Evolutionary conservation across 2,888 invertebrate genomes (phyloP), one percentile per base, ranked within the genome.

Genomic region (Cerceris ruficornis): DNA sequence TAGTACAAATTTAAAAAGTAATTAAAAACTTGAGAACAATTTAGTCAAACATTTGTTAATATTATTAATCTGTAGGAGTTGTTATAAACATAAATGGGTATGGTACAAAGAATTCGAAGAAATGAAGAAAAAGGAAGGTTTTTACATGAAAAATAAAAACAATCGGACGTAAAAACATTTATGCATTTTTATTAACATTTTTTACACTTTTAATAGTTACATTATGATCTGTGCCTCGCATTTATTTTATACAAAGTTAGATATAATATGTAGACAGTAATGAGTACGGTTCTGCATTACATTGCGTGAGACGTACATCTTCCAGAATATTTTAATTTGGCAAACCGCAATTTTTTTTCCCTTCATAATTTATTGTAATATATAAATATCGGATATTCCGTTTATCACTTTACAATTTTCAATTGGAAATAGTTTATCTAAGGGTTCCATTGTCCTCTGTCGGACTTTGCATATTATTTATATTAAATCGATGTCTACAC

Each of bases 121-220:
- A 46, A 11, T 46, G 46, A 46, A 46, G 8, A 46, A 46, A 46
- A 46, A 46, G 9, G n/a, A 28, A 17, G 11, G 15, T 54, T 15
- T 17, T 8, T 9, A 39, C 41, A 13, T 7, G 17, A 11, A 71
- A 69, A 65, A 75, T 75, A 70, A 85, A 83, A 78, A 50, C 65
- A 52, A 83, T 75, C 54, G 1, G 86, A 78, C 91, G 87, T 89
- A 90, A 91, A 92, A 92, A 92, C 91, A 91, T 91, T 91, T 90
- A 90, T 87, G 88, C 82, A 86, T 87, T 88, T 91, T 92, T 92
- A 91, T 92, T 90, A 92, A 91, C 91, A 92, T 90, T 91, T 91
- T 89, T 90, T 91, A 92, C 90, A 91, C 84, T 88, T 86, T 85
- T 84, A 88, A 87, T 90, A 90, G 86, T 90, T 90, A 90, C 88